Evolutionary conservation across 1,140 invertebrate species (phyloP), one percentile per base, ranked within the genome.

Genomic region (Sitobion miscanthi): DNA sequence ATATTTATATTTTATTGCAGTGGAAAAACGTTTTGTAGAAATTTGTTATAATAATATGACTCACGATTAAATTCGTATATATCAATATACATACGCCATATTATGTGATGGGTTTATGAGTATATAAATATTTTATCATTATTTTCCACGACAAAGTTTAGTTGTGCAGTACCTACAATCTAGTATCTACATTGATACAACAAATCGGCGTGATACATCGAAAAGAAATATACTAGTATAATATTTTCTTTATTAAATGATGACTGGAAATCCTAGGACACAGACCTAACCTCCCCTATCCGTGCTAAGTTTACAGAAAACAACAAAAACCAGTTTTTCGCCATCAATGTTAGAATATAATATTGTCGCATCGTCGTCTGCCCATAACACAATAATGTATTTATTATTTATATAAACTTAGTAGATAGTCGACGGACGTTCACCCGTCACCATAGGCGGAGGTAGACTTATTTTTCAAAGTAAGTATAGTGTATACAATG

Each of bases 341-440:
- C 30, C 62, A 14, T 69, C 30, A 30, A 69, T 69, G 30, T 69
- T 69, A 69, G n/a, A n/a, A 69, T 69, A 69, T 69, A 69, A 69
- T 69, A 69, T 69, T n/a, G 62, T 30, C 30, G 62, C 25, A 69
- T 69, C 62, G 30, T 69, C 11, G 62, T 69, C 62, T 69, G 62
- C 30, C 62, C 62, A 69, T 69, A 69, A 69, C n/a, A 52, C 49
- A 52, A 52, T 17, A 69, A 69, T 69, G 11, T 69, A 69, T 69
- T 30, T 69, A 69, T 69, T 69, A 69, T 69, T 69, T 69, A 69
- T 69, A 69, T 69, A 69, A n/a, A 69, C 62, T n/a, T 69, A 52
- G 25, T 69, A n/a, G 62, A 4, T 69, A 69, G 62, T 30, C 30
- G 11, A 69, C 62, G 62, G 62, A 69, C 62, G 30, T 69, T 69